Conservation (phyloP, 2,888 invertebrate genomes). For the Acholoe squamosa region DNA sequence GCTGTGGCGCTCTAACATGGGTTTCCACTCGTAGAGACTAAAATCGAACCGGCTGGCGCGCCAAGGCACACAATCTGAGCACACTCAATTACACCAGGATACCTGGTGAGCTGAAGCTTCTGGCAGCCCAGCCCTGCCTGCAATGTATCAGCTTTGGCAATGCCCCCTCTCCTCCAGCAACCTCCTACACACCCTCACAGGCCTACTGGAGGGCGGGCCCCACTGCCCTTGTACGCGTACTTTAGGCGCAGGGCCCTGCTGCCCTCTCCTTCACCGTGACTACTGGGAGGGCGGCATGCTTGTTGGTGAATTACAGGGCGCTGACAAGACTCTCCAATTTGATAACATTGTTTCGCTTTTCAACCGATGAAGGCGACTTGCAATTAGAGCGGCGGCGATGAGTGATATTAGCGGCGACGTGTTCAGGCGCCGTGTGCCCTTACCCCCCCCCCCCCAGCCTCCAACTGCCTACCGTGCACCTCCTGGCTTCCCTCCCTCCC, state of each 20-base stretch:
- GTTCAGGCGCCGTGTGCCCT: not conserved
- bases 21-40: constrained; percentile 33
- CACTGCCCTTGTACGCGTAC: not conserved
- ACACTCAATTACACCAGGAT: constrained; percentile 30
- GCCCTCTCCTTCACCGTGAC: too few relatives aligned
- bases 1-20: not conserved
- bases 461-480: not conserved
- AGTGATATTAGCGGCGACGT: constrained; percentile 44
- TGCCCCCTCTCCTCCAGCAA: not conserved
- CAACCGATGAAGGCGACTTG: constrained; percentile 25
- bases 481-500: not conserved
- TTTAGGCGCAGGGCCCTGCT: too few relatives aligned
- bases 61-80: constrained; percentile 35
- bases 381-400: constrained; percentile 48
- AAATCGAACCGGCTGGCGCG: constrained; percentile 25
- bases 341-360: constrained; percentile 56
- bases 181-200: not conserved
- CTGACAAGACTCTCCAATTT: constrained; percentile 49
- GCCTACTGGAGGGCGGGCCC: not conserved
- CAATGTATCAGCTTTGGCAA: not conserved
- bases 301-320: constrained; percentile 34
- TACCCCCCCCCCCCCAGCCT: not conserved
- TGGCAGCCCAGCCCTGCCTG: constrained; percentile 15
- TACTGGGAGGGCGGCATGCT: not conserved
- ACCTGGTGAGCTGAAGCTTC: constrained; percentile 8